Evolutionary conservation across 2,113 vertebrate species (phyloP), one percentile per base, ranked within the genome.

Genomic region (Oncorhynchus tshawytscha): DNA sequence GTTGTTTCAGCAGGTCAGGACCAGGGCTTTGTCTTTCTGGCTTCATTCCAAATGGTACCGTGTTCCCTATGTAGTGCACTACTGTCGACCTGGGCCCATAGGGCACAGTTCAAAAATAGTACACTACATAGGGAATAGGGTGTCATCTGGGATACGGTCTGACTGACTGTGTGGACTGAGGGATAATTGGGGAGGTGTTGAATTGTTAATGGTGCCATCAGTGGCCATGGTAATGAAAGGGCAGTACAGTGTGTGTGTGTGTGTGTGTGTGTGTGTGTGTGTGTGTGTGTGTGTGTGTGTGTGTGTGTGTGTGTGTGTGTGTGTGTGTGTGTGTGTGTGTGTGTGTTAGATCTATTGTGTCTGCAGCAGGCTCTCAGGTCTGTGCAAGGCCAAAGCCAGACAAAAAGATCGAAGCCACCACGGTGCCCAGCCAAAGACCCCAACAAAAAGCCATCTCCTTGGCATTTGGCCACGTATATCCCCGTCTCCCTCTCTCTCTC

Each of bases 181-280:
- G 87, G 89, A 92, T 91, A 90, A 91, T 90, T 89, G 88, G 86
- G 90, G 90, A 88, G 89, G 90, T 90, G 91, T 90, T 89, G 91
- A 91, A 93, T 93, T 89, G 87, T 92, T 92, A 89, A 93, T 91
- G 88, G 88, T 91, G 89, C 88, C 88, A 88, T 92, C 91, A 92
- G 91, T 93, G 90, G 89, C 91, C 92, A 92, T 93, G 92, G 93
- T 87, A 93, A 93, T 92, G 89, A 92, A 91, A 92, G 84, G 89
- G 88, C 51, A 54, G 5, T 78, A 54, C 51, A 25, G 65, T 67
- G 65, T 15, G 65, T 67, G 64, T 29, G 64, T 66, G 64, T 66
- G 64, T 5, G 64, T 66, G 64, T 29, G 64, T 66, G 64, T 29
- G 25, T 15, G 64, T 66, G 64, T 29, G 64, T 66, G 64, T 66